phyloP scores from a whole-genome alignment of 2,888 invertebrate species.

The Malthinus flaveolus region DNA sequence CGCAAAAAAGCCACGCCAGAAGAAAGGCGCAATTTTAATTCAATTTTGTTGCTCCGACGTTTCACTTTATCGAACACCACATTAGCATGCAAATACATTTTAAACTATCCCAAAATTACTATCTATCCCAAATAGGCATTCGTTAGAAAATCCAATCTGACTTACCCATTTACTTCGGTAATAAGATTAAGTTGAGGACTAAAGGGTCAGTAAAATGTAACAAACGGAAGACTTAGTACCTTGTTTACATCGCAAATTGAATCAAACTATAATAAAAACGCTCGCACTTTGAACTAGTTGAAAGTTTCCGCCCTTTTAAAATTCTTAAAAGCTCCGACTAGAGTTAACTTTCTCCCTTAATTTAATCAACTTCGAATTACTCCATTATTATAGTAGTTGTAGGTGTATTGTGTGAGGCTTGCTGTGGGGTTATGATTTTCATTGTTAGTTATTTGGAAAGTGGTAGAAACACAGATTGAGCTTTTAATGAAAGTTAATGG shows the following conservation, averaged over 20 bases:
- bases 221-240: constrained; percentile 3
- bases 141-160: constrained; percentile 20
- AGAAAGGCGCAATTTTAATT: no score
- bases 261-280: neutral
- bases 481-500: no score
- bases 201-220: constrained; percentile 9
- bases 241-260: constrained; percentile 10
- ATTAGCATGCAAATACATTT: no score
- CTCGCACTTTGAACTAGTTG: neutral
- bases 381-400: no score
- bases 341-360: neutral
- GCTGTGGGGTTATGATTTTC: no score
- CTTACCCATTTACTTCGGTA: constrained; percentile 16
- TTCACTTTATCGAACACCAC: no score
- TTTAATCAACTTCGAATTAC: constrained; percentile 1
- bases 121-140: neutral
- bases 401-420: no score
- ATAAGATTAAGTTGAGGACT: constrained; percentile 9
- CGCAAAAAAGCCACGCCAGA: no score
- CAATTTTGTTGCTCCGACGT: no score
- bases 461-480: no score
- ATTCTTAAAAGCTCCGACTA: no score
- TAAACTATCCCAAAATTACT: neutral
- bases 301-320: neutral
- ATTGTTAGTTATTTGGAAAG: no score